A percentile compares a stretch with the other conserved stretches of the same genome.
Conservation (phyloP, 2,888 invertebrate species). For the Drosophila cognata region DNA sequence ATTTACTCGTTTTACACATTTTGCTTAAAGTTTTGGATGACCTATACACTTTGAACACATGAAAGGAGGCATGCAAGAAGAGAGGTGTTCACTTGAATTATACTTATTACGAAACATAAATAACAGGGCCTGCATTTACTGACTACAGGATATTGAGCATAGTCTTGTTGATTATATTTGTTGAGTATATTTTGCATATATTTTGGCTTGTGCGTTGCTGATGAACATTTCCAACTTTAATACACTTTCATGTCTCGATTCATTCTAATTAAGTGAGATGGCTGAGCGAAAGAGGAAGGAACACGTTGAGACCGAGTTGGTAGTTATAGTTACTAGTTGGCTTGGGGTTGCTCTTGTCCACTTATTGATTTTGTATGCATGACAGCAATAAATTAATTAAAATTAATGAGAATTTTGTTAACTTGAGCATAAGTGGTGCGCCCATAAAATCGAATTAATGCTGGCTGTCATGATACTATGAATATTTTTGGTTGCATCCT, state of each 20-base stretch:
- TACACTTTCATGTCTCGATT: slow-evolving; percentile 1
- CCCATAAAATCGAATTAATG: slow-evolving; percentile 2
- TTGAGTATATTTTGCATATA: background rate
- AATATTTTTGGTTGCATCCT: slow-evolving; percentile 4
- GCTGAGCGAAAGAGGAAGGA: background rate
- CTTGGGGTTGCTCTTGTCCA: slow-evolving; percentile 1
- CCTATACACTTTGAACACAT: background rate
- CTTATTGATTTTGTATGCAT: slow-evolving; percentile 48
- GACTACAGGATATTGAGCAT: slow-evolving; percentile 2
- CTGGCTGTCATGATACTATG: background rate
- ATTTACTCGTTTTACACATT: slow-evolving; percentile 1
- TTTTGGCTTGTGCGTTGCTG: slow-evolving; percentile 14
- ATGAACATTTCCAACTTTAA: slow-evolving; percentile 24
- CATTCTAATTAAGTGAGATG: slow-evolving; percentile 53
- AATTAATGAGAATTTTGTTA: slow-evolving; percentile 49
- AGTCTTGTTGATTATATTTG: background rate
- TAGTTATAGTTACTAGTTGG: slow-evolving; percentile 6
- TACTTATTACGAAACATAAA: background rate
- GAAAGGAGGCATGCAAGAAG: background rate
- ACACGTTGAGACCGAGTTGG: background rate
- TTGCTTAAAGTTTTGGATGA: background rate
- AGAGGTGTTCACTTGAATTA: background rate
- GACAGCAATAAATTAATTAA: slow-evolving; percentile 46
- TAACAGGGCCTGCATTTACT: background rate
- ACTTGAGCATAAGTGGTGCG: slow-evolving; percentile 29